phyloP scores from a whole-genome alignment of 1,140 invertebrate species.

The Contarinia nasturtii region DNA sequence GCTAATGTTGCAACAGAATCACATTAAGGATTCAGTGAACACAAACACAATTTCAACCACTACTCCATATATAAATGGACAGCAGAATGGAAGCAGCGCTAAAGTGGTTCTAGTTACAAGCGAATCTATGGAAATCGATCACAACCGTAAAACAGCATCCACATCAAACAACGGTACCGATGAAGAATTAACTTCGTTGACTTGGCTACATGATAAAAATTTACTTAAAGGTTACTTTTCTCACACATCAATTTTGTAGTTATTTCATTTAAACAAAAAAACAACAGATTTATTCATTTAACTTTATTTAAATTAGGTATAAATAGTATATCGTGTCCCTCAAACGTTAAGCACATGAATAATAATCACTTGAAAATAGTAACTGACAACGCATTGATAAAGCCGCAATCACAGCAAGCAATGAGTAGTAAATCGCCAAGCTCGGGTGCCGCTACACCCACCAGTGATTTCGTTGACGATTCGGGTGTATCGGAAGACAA shows the following conservation, averaged over 20 bases:
- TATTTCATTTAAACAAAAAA: not conserved
- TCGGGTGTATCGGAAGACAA: constrained; percentile 8
- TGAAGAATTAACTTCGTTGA: constrained; percentile 73
- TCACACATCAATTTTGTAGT: not conserved
- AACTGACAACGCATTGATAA: too few relatives aligned
- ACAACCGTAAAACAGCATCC: not conserved
- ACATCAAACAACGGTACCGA: constrained; percentile 28
- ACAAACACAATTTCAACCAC: too few relatives aligned
- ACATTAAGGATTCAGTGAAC: too few relatives aligned
- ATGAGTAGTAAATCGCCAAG: too few relatives aligned
- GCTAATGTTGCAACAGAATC: too few relatives aligned
- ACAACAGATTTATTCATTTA: not conserved
- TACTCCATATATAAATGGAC: too few relatives aligned
- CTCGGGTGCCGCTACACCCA: constrained; percentile 9
- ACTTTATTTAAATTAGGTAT: too few relatives aligned
- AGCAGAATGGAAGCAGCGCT: constrained; percentile 7
- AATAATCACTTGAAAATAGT: too few relatives aligned
- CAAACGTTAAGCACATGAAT: constrained; percentile 1
- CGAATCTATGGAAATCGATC: constrained; percentile 14
- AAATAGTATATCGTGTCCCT: not conserved
- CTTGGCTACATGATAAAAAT: constrained; percentile 83
- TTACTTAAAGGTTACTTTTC: constrained; percentile 49
- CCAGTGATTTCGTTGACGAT: constrained; percentile 15
- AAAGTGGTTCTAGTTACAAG: constrained; percentile 21
- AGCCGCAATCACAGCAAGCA: too few relatives aligned